Evolutionary conservation across 2,113 vertebrate species (phyloP).

Genomic region (Salvelinus sp.): DNA sequence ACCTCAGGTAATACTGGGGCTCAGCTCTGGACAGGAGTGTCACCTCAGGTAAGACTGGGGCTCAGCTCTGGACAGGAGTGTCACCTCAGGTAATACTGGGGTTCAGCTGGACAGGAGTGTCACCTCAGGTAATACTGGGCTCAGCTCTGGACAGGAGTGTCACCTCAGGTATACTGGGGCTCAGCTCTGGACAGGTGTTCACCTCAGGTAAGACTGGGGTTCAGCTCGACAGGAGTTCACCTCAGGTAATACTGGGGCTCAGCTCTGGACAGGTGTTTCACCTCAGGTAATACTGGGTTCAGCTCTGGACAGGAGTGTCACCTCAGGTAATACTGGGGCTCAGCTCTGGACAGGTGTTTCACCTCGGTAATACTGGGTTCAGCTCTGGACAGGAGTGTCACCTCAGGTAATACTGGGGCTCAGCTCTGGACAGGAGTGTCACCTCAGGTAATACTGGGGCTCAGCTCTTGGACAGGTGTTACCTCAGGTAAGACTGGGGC

Average conservation of each 20-base stretch:
- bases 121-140: not conserved
- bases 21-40: constrained; percentile 62
- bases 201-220: constrained; percentile 33
- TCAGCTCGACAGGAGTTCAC: constrained; percentile 43
- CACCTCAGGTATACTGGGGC: not conserved
- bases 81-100: constrained; percentile 1
- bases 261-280: constrained; percentile 42
- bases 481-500: not conserved
- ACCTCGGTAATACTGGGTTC: too few species aligned
- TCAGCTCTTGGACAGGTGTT: constrained; percentile 57
- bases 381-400: constrained; percentile 29
- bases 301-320: not conserved
- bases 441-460: too few species aligned
- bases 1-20: not conserved
- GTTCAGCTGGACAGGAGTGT: not conserved
- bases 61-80: constrained; percentile 41
- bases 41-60: constrained; percentile 31
- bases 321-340: constrained; percentile 2
- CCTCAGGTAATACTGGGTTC: too few species aligned
- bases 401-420: constrained; percentile 33
- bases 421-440: constrained; percentile 44
- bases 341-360: constrained; percentile 47
- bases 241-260: too few species aligned
- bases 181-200: constrained; percentile 62
- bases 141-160: constrained; percentile 49